A percentile compares a stretch with the other conserved stretches of the same genome.
Conservation (phyloP, 1,140 invertebrate species). For the Eriocheir sinensis region DNA sequence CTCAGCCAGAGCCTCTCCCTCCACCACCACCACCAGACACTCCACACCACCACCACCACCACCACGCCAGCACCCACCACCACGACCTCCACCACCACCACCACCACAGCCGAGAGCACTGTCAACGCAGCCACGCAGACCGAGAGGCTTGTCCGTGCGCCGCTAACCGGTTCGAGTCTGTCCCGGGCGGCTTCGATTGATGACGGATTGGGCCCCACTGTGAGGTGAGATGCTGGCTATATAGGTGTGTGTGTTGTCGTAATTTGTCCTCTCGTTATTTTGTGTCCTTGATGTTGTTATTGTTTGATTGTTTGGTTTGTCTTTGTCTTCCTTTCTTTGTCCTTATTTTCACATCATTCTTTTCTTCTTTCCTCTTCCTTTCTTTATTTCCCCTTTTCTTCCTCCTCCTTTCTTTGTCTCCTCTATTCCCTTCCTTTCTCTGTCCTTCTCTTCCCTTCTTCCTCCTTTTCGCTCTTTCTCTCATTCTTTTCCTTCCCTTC, state of each 20-base stretch:
- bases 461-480: not conserved
- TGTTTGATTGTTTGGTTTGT: too few relatives aligned
- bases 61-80: conserved; percentile 79
- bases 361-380: too few relatives aligned
- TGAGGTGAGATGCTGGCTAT: too few relatives aligned
- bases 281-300: too few relatives aligned
- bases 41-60: conserved; percentile 68
- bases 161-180: conserved; percentile 54
- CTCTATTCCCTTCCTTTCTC: conserved; percentile 56
- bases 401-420: not conserved
- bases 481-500: not conserved
- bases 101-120: conserved; percentile 80
- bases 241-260: too few relatives aligned
- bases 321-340: too few relatives aligned
- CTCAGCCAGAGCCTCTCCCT: conserved; percentile 81
- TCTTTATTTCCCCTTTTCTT: too few relatives aligned
- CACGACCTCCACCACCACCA: conserved; percentile 77
- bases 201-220: conserved; percentile 78
- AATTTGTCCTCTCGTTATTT: too few relatives aligned
- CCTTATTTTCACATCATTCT: too few relatives aligned
- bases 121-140: conserved; percentile 89
- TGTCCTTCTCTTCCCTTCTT: not conserved
- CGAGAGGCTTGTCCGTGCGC: conserved; percentile 81
- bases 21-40: conserved; percentile 80
- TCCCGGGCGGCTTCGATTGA: conserved; percentile 75